Evolutionary conservation across 1,140 invertebrate genomes (phyloP).

Genomic region (Zaprionus taronus): DNA sequence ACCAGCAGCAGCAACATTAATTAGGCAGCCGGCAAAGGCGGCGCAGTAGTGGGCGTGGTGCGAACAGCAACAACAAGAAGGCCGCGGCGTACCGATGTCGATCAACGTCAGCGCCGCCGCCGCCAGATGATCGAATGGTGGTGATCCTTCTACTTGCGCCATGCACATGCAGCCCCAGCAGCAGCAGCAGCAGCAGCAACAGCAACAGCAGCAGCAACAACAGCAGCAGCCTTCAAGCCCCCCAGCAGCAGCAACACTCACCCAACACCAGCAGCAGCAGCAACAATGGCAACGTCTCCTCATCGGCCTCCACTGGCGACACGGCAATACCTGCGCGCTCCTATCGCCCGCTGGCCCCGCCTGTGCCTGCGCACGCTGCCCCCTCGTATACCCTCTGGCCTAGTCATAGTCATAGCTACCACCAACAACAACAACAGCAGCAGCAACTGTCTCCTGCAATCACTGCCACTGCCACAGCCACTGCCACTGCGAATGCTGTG

Average conservation of each 20-base stretch:
- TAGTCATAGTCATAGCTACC: conserved; percentile 73
- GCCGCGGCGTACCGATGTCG: conserved; percentile 49
- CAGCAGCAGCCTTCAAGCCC: conserved; percentile 14
- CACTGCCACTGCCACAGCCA: conserved; percentile 15
- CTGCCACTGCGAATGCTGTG: conserved; percentile 55
- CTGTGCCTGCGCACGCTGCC: conserved; percentile 1
- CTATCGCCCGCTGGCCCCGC: conserved; percentile 43
- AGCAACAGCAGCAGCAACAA: conserved; percentile 20
- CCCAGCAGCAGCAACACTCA: conserved; percentile 18
- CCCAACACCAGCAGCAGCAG: conserved; percentile 20
- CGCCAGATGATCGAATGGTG: conserved; percentile 84
- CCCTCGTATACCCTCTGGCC: conserved; percentile 34
- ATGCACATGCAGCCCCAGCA: conserved; percentile 74
- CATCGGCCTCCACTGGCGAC: conserved; percentile 69
- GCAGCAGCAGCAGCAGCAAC: conserved; percentile 59
- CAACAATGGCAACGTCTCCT: conserved; percentile 65
- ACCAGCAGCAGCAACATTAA: conserved; percentile 56
- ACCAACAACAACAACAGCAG: conserved; percentile 1
- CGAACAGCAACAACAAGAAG: conserved; percentile 12
- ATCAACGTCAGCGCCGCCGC: conserved; percentile 41
- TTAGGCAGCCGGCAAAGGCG: conserved; percentile 26
- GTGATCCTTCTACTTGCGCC: conserved; percentile 84
- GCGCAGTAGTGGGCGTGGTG: conserved; percentile 21
- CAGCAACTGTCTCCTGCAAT: background rate
- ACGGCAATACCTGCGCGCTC: conserved; percentile 67